Evolutionary conservation across 2,797 vertebrate genomes (phyloP).

Genomic region (Coregonus sp.): DNA sequence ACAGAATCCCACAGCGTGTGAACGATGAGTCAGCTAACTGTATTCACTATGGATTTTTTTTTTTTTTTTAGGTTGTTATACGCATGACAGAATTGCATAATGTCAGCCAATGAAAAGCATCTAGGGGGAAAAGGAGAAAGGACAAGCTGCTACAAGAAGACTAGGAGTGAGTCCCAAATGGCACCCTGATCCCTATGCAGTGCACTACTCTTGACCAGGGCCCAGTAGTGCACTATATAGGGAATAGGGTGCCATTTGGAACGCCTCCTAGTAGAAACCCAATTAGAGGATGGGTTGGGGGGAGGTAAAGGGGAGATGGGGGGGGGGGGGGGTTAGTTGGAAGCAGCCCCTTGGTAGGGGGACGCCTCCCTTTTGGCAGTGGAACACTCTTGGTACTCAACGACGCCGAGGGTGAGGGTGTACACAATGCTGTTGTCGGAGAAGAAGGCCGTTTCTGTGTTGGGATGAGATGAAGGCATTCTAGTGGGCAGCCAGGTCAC

Average conservation of each 20-base stretch:
- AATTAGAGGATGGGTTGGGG: conserved; percentile 22
- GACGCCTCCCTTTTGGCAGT: conserved; percentile 82
- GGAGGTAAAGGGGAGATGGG: conserved; percentile 36
- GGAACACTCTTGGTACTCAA: conserved; percentile 80
- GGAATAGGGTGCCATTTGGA: background rate
- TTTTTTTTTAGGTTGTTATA: conserved; percentile 62
- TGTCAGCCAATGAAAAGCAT: conserved; percentile 74
- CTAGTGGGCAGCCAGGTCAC: conserved; percentile 82
- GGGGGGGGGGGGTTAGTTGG: conserved; percentile 37
- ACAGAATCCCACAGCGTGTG: conserved; percentile 53
- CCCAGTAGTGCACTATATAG: background rate
- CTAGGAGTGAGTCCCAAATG: conserved; percentile 46
- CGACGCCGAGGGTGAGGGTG: conserved; percentile 71
- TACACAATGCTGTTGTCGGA: conserved; percentile 84
- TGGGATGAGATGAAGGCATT: conserved; percentile 81
- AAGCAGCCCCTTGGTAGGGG: conserved; percentile 65
- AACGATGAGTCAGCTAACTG: conserved; percentile 50
- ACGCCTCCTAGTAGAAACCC: conserved; percentile 40
- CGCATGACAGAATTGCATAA: conserved; percentile 75
- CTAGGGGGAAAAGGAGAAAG: conserved; percentile 55
- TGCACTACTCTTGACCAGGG: background rate
- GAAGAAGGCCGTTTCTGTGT: conserved; percentile 83
- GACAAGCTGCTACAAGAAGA: conserved; percentile 71
- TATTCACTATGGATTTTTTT: conserved; percentile 56
- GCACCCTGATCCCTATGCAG: background rate